Evolutionary conservation across 2,797 vertebrate genomes (phyloP).

Genomic region (Neostethus bicornis): DNA sequence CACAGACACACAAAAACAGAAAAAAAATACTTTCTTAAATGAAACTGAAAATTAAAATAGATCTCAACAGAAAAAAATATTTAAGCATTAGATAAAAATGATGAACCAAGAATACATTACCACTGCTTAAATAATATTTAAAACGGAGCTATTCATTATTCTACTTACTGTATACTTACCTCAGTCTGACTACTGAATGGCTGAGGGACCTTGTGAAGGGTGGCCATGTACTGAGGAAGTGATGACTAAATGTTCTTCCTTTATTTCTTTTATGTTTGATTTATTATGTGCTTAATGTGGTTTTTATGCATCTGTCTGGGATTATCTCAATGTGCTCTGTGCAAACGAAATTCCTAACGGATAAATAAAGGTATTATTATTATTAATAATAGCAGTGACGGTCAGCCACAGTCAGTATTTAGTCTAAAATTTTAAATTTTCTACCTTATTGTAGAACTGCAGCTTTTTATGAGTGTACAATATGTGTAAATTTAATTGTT

Average conservation of each 20-base stretch:
- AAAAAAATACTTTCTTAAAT: background rate
- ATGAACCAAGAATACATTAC: background rate
- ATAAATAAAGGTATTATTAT: too few species aligned
- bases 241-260: too few species aligned
- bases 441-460: background rate
- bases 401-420: background rate
- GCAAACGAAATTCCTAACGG: too few species aligned
- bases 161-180: too few species aligned
- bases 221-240: too few species aligned
- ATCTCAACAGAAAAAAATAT: background rate
- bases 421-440: background rate
- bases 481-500: background rate
- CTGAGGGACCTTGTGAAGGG: too few species aligned
- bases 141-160: background rate
- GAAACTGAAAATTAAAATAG: background rate
- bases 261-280: too few species aligned
- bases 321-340: too few species aligned
- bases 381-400: too few species aligned
- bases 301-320: too few species aligned
- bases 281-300: too few species aligned
- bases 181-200: too few species aligned
- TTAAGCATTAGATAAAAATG: background rate
- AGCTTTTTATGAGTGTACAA: background rate
- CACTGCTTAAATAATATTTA: background rate
- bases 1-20: background rate